Evolutionary conservation across 2,888 invertebrate species (phyloP), one percentile per base, ranked within the genome.

Genomic region (Auanema freiburgensis): DNA sequence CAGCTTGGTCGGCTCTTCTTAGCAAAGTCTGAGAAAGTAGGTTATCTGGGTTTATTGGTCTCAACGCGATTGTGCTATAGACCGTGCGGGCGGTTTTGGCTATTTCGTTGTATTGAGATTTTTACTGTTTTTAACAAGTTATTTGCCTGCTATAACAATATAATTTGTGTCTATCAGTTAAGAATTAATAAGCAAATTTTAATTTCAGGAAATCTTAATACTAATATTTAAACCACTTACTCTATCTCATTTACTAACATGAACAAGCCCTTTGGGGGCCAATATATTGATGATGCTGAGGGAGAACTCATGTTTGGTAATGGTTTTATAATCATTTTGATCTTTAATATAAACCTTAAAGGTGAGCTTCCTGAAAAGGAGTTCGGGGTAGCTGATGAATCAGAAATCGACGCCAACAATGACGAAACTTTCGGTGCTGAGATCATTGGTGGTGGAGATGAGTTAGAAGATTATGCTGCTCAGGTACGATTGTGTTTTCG

Each of bases 351-450:
- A 8, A 5, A 6, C 6, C 5, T 18, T 52, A 8, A 10, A 24
- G 23, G 24, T 12, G 52, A 52, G 25, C 67, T 65, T 46, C 63
- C 67, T 23, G 63, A 65, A 44, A 57, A 57, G 10, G 65, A 67
- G n/a, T 33, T 33, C 8, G 33, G 33, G 8, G 33, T 3, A 33
- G 64, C 57, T 14, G 65, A 69, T 10, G 69, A 68, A 41, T 68
- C 71, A 16, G 77, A 73, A 16, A 66, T 64, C 51, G 79, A 81
- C 67, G 78, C 75, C 2, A 74, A 73, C 33, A 81, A 81, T 54
- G 81, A 81, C n/a, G 81, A 81, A 59, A 81, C 81, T 3, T 81
- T 81, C 44, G 81, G 81, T 2, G 77, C 61, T 10, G 72, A 63
- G 10, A 60, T 73, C 24, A 59, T 65, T 5, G 67, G 64, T 23